Evolutionary conservation across 1,140 invertebrate species (phyloP), one percentile per base, ranked within the genome.

Genomic region (Caenorhabditis tropicalis): DNA sequence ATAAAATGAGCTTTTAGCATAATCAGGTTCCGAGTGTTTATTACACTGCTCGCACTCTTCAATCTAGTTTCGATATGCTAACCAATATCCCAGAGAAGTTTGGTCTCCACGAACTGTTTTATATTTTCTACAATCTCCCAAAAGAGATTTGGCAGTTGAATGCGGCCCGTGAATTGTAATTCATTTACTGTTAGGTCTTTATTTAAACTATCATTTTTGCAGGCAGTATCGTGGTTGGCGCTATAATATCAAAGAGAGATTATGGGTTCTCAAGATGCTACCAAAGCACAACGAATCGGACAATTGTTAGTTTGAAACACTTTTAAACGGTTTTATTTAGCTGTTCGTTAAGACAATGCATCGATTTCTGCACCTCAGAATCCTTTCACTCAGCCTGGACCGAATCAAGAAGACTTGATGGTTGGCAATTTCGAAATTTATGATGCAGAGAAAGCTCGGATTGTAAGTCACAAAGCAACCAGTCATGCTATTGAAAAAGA

Each of bases 111-210:
- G 65, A 43, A 21, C 36, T 74, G 3, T 74, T 74, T 36, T 74
- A 74, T n/a, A 74, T 74, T 12, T 74, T 74, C n/a, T 74, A 74
- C 36, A 74, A 74, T 24, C 36, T 74, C 9, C 65, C 65, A 10
- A 74, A 74, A 46, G 65, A 74, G n/a, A 21, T 74, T 4, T 74
- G 65, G 65, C 65, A 74, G 65, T n/a, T 74, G 36, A 74, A 74
- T 43, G 65, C 65, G 5, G 65, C 65, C n/a, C 65, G 65, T 19
- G 65, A 74, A 43, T 43, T 74, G 65, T 74, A 24, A 46, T 12
- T 21, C 4, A 21, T n/a, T n/a, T 74, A 7, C 24, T 7, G 33
- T 15, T 2, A 10, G 43, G n/a, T n/a, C n/a, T n/a, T n/a, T n/a
- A n/a, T n/a, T n/a, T 74, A 9, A 24, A 9, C 0, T 46, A 9